Conservation (phyloP, 2,888 invertebrate species). For the Eristalis pertinax region DNA sequence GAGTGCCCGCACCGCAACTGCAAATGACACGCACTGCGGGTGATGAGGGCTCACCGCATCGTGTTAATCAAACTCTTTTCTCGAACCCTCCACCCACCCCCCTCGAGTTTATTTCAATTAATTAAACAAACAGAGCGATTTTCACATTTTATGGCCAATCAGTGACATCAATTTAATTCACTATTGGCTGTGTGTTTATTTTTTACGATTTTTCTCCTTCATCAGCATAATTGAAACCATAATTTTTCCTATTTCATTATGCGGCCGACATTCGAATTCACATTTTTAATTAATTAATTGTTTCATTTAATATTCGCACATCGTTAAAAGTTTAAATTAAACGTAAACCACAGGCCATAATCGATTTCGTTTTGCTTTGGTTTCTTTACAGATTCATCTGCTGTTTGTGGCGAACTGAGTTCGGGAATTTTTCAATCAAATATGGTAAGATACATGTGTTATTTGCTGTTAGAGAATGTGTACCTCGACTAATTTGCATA, state of each 20-base stretch:
- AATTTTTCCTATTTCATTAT: neutral
- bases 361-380: conserved; percentile 4
- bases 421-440: conserved; percentile 19
- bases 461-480: neutral
- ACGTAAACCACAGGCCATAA: neutral
- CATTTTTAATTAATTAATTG: conserved; percentile 22
- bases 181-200: conserved; percentile 5
- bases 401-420: neutral
- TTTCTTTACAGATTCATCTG: conserved; percentile 34
- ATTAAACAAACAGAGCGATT: conserved; percentile 28
- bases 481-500: neutral
- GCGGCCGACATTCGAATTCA: neutral
- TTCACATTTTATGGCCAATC: conserved; percentile 9
- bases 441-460: conserved; percentile 43
- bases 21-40: neutral
- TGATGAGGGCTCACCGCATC: neutral
- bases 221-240: neutral
- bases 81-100: neutral
- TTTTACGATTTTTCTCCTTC: neutral
- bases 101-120: conserved; percentile 1
- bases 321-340: conserved; percentile 7
- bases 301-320: conserved; percentile 27
- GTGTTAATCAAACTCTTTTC: neutral
- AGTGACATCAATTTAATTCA: conserved; percentile 20
- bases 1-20: neutral